phyloP scores from a whole-genome alignment of 2,113 vertebrate genomes.

The Erinaceus europaeus region DNA sequence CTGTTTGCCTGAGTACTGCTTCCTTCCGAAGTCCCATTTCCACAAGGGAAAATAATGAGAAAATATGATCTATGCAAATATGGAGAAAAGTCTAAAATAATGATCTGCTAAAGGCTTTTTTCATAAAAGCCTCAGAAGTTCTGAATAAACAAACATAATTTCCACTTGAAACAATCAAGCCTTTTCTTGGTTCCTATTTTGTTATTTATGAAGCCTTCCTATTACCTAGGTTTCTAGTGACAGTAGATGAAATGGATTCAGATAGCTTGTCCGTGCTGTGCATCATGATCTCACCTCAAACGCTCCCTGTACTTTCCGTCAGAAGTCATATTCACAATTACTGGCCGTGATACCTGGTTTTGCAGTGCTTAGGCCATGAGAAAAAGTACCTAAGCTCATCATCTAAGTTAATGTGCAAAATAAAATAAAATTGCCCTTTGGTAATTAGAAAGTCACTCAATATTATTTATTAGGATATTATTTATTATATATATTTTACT shows the following conservation, averaged over 20 bases:
- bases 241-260: constrained; percentile 9
- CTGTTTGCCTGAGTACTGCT: constrained; percentile 9
- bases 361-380: background rate
- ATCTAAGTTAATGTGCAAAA: too few relatives aligned
- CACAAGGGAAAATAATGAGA: constrained; percentile 60
- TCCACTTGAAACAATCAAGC: background rate
- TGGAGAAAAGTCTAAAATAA: constrained; percentile 47
- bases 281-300: background rate
- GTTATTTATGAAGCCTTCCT: constrained; percentile 35
- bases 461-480: background rate
- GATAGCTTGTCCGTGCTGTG: background rate
- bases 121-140: constrained; percentile 47
- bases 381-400: background rate
- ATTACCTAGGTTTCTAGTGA: constrained; percentile 1
- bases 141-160: constrained; percentile 31
- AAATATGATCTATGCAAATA: constrained; percentile 55
- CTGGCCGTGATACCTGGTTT: background rate
- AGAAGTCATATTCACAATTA: background rate
- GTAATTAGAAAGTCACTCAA: background rate
- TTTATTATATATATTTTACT: too few relatives aligned
- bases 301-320: background rate
- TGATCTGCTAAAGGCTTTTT: constrained; percentile 15
- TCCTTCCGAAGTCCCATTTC: constrained; percentile 44
- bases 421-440: background rate
- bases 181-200: constrained; percentile 22